Conservation (phyloP, 2,888 invertebrate genomes). For the Temnothorax ravouxi region DNA sequence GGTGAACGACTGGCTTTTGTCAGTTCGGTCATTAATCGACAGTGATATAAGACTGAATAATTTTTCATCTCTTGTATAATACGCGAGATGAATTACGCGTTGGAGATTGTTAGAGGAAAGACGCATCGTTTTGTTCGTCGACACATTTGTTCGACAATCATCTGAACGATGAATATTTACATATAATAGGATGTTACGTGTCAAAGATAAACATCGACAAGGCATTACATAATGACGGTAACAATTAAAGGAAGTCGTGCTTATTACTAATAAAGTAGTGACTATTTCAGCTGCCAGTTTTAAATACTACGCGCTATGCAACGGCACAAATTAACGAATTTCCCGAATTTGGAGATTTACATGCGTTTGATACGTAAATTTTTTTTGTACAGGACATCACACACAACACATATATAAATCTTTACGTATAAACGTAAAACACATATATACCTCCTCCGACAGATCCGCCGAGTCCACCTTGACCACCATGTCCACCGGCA, state of each 20-base stretch:
- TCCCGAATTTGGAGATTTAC: neutral
- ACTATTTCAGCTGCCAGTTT: constrained; percentile 1
- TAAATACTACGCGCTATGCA: neutral
- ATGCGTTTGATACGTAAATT: neutral
- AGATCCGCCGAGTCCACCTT: constrained; percentile 25
- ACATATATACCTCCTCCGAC: constrained; percentile 28
- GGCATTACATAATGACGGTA: constrained; percentile 23
- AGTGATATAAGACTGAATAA: constrained; percentile 6
- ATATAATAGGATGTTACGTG: constrained; percentile 33
- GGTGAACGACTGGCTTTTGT: neutral
- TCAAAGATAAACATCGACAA: constrained; percentile 27
- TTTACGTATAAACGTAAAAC: neutral
- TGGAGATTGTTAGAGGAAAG: neutral
- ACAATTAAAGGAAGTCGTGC: neutral
- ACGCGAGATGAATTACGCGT: neutral
- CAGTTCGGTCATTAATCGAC: constrained; percentile 6
- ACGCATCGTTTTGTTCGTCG: neutral
- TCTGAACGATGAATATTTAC: constrained; percentile 35
- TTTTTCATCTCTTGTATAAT: constrained; percentile 25
- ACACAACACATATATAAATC: neutral
- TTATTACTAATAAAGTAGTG: constrained; percentile 19
- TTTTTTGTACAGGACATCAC: neutral
- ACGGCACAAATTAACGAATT: neutral
- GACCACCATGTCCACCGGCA: constrained; percentile 11
- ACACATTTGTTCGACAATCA: neutral